Evolutionary conservation across 2,797 vertebrate genomes (phyloP).

Genomic region (Oryzias sinensis): DNA sequence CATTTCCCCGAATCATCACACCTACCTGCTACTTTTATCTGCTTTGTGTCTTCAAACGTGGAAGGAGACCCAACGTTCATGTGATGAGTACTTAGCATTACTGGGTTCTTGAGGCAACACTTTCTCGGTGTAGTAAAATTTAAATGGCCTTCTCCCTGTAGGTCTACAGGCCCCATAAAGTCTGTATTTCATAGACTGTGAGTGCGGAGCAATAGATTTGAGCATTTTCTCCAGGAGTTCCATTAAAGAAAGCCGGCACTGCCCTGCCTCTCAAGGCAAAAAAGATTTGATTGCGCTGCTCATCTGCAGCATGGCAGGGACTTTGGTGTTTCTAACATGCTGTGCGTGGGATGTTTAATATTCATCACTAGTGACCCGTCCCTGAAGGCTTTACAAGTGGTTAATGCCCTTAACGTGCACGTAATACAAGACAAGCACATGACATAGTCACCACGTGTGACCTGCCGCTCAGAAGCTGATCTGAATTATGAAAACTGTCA

Average conservation of each 20-base stretch:
- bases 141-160: slow-evolving; percentile 42
- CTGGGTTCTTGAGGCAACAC: slow-evolving; percentile 38
- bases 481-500: slow-evolving; percentile 41
- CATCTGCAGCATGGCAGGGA: slow-evolving; percentile 37
- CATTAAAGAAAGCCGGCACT: not conserved
- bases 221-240: slow-evolving; percentile 18
- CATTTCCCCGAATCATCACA: slow-evolving; percentile 32
- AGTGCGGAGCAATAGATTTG: slow-evolving; percentile 53
- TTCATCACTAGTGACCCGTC: slow-evolving; percentile 48
- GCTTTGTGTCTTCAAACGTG: slow-evolving; percentile 38
- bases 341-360: slow-evolving; percentile 41
- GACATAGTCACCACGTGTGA: slow-evolving; percentile 35
- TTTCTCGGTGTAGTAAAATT: slow-evolving; percentile 20
- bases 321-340: slow-evolving; percentile 16
- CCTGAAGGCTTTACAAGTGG: slow-evolving; percentile 44
- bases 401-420: slow-evolving; percentile 52
- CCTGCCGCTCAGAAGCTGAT: slow-evolving; percentile 37
- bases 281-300: slow-evolving; percentile 36
- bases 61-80: slow-evolving; percentile 36
- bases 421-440: slow-evolving; percentile 35
- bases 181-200: slow-evolving; percentile 39
- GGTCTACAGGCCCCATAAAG: slow-evolving; percentile 41
- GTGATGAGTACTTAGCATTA: slow-evolving; percentile 47
- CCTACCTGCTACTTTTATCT: slow-evolving; percentile 40
- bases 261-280: slow-evolving; percentile 17